Evolutionary conservation across 2,888 invertebrate genomes (phyloP).

Genomic region (Pterobdella sp.): DNA sequence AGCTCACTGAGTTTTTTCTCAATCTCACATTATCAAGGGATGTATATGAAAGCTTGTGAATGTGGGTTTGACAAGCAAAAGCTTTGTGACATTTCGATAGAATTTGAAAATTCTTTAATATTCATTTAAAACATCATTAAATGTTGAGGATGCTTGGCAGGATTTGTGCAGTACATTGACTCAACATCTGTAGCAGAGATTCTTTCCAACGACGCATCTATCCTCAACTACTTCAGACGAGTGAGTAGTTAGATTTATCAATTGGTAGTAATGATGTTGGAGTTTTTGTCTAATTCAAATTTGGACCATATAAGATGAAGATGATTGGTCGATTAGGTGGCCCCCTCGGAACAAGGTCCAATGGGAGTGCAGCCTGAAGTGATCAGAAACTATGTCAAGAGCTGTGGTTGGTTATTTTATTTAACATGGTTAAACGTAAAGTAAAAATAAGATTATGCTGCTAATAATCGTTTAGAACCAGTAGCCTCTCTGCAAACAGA

Average conservation of each 20-base stretch:
- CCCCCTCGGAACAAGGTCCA: constrained; percentile 76
- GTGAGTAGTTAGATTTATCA: background rate
- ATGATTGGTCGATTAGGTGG: constrained; percentile 60
- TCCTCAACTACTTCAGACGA: constrained; percentile 73
- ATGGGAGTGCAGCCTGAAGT: constrained; percentile 85
- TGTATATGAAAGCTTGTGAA: too few relatives aligned
- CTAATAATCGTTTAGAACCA: background rate
- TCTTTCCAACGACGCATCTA: constrained; percentile 63
- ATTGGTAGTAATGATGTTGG: background rate
- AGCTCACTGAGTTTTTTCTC: background rate
- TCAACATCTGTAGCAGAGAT: constrained; percentile 87
- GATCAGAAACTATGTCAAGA: constrained; percentile 86
- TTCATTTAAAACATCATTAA: background rate
- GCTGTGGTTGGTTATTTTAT: constrained; percentile 58
- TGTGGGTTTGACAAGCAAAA: too few relatives aligned
- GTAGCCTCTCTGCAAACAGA: background rate
- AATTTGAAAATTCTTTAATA: too few relatives aligned
- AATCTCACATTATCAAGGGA: background rate
- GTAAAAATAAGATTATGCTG: background rate
- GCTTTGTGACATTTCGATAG: too few relatives aligned
- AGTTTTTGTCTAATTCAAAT: too few relatives aligned
- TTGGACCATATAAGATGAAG: too few relatives aligned
- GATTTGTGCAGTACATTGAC: constrained; percentile 90
- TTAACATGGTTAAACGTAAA: background rate
- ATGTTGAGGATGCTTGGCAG: constrained; percentile 41